Evolutionary conservation across 1,140 invertebrate species (phyloP), one percentile per base, ranked within the genome.

Genomic region (Nautilus pompilius): DNA sequence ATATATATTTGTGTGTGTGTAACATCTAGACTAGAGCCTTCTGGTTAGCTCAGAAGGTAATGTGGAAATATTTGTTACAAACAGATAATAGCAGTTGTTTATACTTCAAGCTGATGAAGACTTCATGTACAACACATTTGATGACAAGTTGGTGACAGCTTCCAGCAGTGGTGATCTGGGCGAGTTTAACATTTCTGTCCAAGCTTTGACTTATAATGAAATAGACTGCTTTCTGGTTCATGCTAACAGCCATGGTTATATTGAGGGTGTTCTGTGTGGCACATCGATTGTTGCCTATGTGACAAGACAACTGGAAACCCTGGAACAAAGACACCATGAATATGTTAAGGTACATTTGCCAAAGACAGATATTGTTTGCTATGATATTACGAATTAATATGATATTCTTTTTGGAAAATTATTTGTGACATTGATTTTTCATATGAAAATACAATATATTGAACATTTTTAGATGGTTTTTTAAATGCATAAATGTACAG

Each of bases 311-410:
- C 60, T 83, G n/a, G 75, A 81, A 34, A 83, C 80, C 2, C 33
- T 82, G 17, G 80, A 82, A 60, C 81, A 83, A 65, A 78, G 81
- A 28, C 79, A 82, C 51, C 80, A 81, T 74, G 82, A 83, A 70
- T 81, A 80, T 74, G 79, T 83, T 1, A 80, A 82, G 76, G 80
- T 82, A 66, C 32, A 63, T 30, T 41, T 41, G n/a, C n/a, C n/a
- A n/a, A n/a, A n/a, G n/a, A n/a, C n/a, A n/a, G n/a, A n/a, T n/a
- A n/a, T n/a, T n/a, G n/a, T n/a, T n/a, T n/a, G n/a, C n/a, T n/a
- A n/a, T n/a, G n/a, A n/a, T n/a, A n/a, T n/a, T n/a, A n/a, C n/a
- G n/a, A n/a, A n/a, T n/a, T n/a, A n/a, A n/a, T n/a, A n/a, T n/a
- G n/a, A n/a, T n/a, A n/a, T n/a, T n/a, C n/a, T n/a, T n/a, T n/a